Conservation (phyloP, 2,113 vertebrate species). For the Cygnus buccinator region DNA sequence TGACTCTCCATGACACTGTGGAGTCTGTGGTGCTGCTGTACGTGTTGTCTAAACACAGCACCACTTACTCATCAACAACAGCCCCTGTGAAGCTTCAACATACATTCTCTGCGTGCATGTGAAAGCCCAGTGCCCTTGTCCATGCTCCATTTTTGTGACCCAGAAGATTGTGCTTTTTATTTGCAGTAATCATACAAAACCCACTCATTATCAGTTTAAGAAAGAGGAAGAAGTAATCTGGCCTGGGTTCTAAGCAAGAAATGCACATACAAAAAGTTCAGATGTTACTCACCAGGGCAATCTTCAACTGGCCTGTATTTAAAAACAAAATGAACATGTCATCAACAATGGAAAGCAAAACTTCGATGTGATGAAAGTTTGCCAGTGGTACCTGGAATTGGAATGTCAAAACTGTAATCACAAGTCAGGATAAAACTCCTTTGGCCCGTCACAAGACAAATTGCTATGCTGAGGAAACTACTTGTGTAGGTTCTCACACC, state of each 20-base stretch:
- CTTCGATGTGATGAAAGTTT: not conserved
- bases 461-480: not conserved
- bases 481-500: not conserved
- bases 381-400: not conserved
- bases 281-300: not conserved
- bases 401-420: not conserved
- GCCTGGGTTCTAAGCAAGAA: not conserved
- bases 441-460: not conserved
- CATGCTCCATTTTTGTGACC: fast-evolving
- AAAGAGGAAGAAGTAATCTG: not conserved
- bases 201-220: not conserved
- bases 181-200: not conserved
- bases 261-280: not conserved
- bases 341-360: not conserved
- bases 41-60: not conserved
- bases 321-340: not conserved
- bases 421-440: not conserved
- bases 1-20: not conserved
- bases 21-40: not conserved
- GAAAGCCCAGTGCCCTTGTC: not conserved
- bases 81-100: not conserved
- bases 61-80: not conserved
- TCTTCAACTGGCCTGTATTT: not conserved
- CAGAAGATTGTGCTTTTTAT: not conserved
- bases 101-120: fast-evolving